Conservation (phyloP, 2,797 vertebrate genomes). For the Danio albolineatus region DNA sequence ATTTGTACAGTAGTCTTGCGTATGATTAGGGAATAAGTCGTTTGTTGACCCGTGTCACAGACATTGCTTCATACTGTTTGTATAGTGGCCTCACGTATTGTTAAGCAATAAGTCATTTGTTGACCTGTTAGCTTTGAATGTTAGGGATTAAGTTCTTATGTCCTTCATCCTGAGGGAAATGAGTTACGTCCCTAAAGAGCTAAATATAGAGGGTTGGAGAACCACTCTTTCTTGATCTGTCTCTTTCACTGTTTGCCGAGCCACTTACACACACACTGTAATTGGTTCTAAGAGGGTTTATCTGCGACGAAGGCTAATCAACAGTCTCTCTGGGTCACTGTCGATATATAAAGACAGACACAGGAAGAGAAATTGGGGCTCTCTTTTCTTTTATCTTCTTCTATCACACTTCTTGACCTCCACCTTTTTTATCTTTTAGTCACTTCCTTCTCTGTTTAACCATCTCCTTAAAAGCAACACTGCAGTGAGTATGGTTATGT, state of each 20-base stretch:
- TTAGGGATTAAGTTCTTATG: not conserved
- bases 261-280: slow-evolving; percentile 45
- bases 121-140: not conserved
- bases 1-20: too few species aligned
- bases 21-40: too few species aligned
- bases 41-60: not conserved
- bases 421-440: slow-evolving; percentile 14
- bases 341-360: slow-evolving; percentile 36
- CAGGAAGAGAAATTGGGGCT: slow-evolving; percentile 13
- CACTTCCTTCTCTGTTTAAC: slow-evolving; percentile 39
- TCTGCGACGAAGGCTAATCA: slow-evolving; percentile 48
- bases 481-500: slow-evolving; percentile 9
- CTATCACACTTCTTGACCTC: slow-evolving; percentile 11
- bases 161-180: slow-evolving; percentile 13
- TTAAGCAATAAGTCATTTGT: slow-evolving; percentile 2
- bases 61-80: slow-evolving; percentile 18
- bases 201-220: not conserved
- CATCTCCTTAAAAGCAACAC: slow-evolving; percentile 4
- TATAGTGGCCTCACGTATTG: not conserved
- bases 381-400: slow-evolving; percentile 38
- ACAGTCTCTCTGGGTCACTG: slow-evolving; percentile 45
- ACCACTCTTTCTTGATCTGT: slow-evolving; percentile 47
- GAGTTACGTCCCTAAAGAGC: slow-evolving; percentile 4
- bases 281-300: slow-evolving; percentile 58
- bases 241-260: slow-evolving; percentile 39